Base-by-base conservation (phyloP, 2,113 vertebrate genomes). In the Microtus richardsoni region DNA sequence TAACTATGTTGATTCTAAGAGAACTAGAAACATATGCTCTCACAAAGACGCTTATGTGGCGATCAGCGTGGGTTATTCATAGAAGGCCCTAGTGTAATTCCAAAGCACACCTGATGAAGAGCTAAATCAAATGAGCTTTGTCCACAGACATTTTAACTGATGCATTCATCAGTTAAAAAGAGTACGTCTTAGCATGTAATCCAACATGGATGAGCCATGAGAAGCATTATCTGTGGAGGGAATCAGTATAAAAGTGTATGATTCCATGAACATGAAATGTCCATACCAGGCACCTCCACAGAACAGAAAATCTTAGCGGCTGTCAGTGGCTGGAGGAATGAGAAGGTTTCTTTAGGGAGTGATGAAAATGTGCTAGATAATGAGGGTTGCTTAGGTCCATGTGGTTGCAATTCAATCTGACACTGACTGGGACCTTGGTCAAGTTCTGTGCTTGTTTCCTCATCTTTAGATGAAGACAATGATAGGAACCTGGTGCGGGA, bases 401-500 rank as follows among this genome's bases (percentile, higher is more conserved):
- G 28, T 52, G 8, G 87, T 74, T 89, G 19, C 66, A 92, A 79
- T 49, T 80, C 60, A 74, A 39, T 7, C 52, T 96, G n/a, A 41
- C 44, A 71, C n/a, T 66, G 7, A 11, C 26, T 88, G 74, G 39
- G 4, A 66, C 3, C 39, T 60, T 39, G 30, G n/a, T 62, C 58
- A 82, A 71, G 28, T 88, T 47, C 71, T n/a, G 3, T 41, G 71
- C 28, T 68, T 97, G 22, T 80, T 58, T 91, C 89, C 52, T 54
- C 49, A 58, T 58, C 33, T 82, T 73, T 41, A 77, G 54, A 64
- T 66, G 49, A 44, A 10, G 41, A 60, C 54, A 58, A 28, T n/a
- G 74, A 54, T 16, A 62, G 4, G 39, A n/a, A 79, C 52, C 36
- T 16, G 7, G 47, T 47, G 47, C 4, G 47, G 47, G 47, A 47